Base-by-base conservation (phyloP, 35 echinoderm and acorn worm genomes). In the Diadema setosum region DNA sequence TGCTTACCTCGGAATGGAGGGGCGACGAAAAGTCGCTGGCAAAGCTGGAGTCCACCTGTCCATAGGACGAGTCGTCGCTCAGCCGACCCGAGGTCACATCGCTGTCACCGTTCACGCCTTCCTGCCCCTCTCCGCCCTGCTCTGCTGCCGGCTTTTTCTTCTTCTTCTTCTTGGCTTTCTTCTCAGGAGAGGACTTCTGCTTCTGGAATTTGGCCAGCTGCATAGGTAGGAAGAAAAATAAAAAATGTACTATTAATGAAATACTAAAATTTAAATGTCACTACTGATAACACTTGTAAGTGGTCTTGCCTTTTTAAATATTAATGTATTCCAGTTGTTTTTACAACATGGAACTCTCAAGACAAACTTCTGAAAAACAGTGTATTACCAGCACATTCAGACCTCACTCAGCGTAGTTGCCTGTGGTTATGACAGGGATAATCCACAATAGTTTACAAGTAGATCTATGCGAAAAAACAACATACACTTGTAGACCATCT, bases 201-300 rank as follows among this genome's bases (percentile, higher is more conserved):
- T 97, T 97, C 45, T 97, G 94, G 67, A 97, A 97, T 46, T 93
- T 97, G 33, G 91, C 91, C 86, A 97, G 64, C 94, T 97, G 86
- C 60, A 63, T 74, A 41, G 17, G 59, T 15, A 39, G 27, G 26
- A 35, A 84, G 18, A 2, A 42, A 65, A 78, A 49, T 58, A n/a
- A 27, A 20, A 87, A 15, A 20, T 25, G 0, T 25, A 74, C 17
- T 4, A 46, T 30, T 64, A 5, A 3, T 64, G 34, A 64, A n/a
- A 67, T 31, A 41, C 4, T 32, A 73, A 42, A 45, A 40, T 15
- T 14, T 24, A 7, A 86, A 86, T 5, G 24, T n/a, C 9, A 46
- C 16, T 11, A 34, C 1, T 35, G 30, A 2, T 42, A 37, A 39
- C 12, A 6, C 34, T 80, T 80, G 29, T 20, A 40, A 20, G 39